Evolutionary conservation across 2,797 vertebrate species (phyloP).

Genomic region (Cygnus olor): DNA sequence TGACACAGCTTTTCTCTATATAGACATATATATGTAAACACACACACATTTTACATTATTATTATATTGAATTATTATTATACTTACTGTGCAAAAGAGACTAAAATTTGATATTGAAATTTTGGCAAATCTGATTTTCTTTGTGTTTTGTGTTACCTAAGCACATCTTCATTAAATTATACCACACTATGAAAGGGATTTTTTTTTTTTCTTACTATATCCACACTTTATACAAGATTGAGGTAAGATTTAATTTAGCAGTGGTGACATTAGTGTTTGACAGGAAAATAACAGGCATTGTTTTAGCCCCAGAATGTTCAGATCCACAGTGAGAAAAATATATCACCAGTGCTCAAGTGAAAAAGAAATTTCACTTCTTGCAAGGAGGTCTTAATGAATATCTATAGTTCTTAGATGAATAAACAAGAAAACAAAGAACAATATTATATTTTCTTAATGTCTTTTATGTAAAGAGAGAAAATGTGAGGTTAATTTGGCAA

Average conservation of each 20-base stretch:
- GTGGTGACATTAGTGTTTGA: background rate
- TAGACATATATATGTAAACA: background rate
- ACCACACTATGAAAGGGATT: background rate
- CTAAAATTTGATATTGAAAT: background rate
- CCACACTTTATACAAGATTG: background rate
- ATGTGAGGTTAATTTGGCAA: constrained; percentile 29
- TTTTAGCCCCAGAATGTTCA: constrained; percentile 6
- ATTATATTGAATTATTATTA: background rate
- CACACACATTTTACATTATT: background rate
- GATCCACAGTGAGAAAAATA: background rate
- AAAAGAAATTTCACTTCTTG: background rate
- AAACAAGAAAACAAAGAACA: constrained; percentile 32
- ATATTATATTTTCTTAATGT: constrained; percentile 15
- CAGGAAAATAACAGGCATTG: background rate
- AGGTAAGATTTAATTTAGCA: constrained; percentile 25
- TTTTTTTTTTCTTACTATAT: background rate
- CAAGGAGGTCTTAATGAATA: constrained; percentile 8
- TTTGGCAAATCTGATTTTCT: background rate
- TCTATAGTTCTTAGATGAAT: background rate
- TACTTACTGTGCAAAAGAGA: background rate
- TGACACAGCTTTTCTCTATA: background rate
- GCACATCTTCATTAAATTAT: background rate
- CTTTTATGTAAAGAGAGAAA: background rate
- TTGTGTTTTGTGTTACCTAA: background rate
- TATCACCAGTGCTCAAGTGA: background rate